Base-by-base conservation (phyloP, 2,113 vertebrate genomes). In the Neodon shergylaensis region DNA sequence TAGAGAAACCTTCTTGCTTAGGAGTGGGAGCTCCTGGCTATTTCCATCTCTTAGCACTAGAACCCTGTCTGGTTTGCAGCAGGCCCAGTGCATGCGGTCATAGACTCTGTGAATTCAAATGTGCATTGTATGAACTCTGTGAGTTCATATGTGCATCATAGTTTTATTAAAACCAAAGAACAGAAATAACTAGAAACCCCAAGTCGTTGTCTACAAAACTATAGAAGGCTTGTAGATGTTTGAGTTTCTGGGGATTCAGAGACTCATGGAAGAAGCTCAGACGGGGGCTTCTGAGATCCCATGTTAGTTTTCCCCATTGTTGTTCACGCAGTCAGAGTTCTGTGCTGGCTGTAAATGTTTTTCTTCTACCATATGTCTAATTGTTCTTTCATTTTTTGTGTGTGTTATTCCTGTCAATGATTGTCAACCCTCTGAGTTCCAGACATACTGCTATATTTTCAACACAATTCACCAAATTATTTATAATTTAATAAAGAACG, bases 211-310 rank as follows among this genome's bases (percentile, higher is more conserved):
- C 14, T 94, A 19, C 52, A 42, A 49, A 21, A n/a, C 2, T 7
- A 1, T 19, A 7, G 44, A 54, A 10, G 2, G 5, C 36, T 33
- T 52, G 31, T 79, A 22, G 61, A 13, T 1, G 17, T 28, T 68
- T 36, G 44, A 73, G 52, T 70, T 84, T 88, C 28, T 88, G 31
- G 65, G 19, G 28, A 81, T 65, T 68, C 65, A 44, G 9, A 8
- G 3, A 52, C 39, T 10, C 4, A 58, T 10, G 70, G 36, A 36
- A 7, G 13, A 3, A 73, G 1, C 13, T 17, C 1, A 31, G 21
- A 2, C 11, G 4, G 66, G 16, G 36, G 17, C 1, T 21, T 44
- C 12, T 63, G 8, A 28, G 14, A 2, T 22, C 21, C 26, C 3
- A 13, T 0, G 36, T 72, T 8, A 19, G 31, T 65, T 91, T 88